Evolutionary conservation across 2,888 invertebrate genomes (phyloP).

Genomic region (Archips xylosteana): DNA sequence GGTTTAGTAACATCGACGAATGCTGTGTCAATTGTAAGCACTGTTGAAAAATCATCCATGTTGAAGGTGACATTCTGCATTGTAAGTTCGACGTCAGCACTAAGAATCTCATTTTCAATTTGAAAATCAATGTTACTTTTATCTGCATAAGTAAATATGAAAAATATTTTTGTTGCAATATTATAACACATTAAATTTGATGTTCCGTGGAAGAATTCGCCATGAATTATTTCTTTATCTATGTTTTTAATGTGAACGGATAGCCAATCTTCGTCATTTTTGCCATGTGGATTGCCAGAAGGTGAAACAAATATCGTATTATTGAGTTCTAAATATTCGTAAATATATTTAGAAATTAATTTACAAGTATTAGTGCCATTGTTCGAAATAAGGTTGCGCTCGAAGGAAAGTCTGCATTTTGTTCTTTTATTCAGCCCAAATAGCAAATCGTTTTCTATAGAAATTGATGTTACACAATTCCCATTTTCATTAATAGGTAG

Average conservation of each 20-base stretch:
- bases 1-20: slow-evolving; percentile 72
- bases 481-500: slow-evolving; percentile 74
- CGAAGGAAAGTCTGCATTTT: slow-evolving; percentile 70
- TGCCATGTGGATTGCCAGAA: slow-evolving; percentile 65
- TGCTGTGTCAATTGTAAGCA: slow-evolving; percentile 68
- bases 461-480: slow-evolving; percentile 66
- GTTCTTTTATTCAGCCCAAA: slow-evolving; percentile 81
- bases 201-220: slow-evolving; percentile 56
- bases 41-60: slow-evolving; percentile 58
- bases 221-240: slow-evolving; percentile 55
- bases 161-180: slow-evolving; percentile 62
- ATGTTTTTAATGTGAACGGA: slow-evolving; percentile 48
- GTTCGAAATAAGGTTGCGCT: slow-evolving; percentile 43
- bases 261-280: slow-evolving; percentile 68
- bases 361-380: slow-evolving; percentile 63
- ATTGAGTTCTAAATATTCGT: slow-evolving; percentile 53
- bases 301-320: slow-evolving; percentile 62
- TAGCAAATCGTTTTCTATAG: slow-evolving; percentile 65
- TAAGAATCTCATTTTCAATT: slow-evolving; percentile 63
- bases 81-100: slow-evolving; percentile 53
- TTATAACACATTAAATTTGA: slow-evolving; percentile 67
- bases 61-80: slow-evolving; percentile 61
- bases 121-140: slow-evolving; percentile 50
- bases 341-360: slow-evolving; percentile 63
- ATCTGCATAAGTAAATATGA: slow-evolving; percentile 63